Base-by-base conservation (phyloP, 2,797 vertebrate genomes). In the Schizopygopsis pylzovi region DNA sequence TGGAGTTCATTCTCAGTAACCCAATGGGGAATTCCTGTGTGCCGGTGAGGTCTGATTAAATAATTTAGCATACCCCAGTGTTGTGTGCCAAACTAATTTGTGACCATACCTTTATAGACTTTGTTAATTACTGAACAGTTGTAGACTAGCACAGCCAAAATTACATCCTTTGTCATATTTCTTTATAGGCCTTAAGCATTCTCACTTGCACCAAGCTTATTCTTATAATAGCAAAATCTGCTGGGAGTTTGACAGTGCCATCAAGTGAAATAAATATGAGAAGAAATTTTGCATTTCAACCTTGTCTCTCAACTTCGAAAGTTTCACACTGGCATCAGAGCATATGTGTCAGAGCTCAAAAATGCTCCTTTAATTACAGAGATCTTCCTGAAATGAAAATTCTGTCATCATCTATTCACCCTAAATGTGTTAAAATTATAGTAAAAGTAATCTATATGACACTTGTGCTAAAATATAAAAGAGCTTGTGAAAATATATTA, bases 51-150 rank as follows among this genome's bases (percentile, higher is more conserved):
- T 43, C 20, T 49, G 20, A 63, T 65, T 79, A 49, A 85, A 82
- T 83, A 61, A 85, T 88, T 87, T 77, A 83, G 56, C 85, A 39
- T 67, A 83, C 39, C 78, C 25, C 52, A 68, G 61, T 63, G 37
- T 65, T 83, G 45, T 76, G 39, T 84, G 82, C 52, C 75, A 86
- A 72, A 37, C 54, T 59, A 71, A 68, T 86, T 81, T 81, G 70
- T 67, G 52, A 84, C 25, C 33, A 70, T 67, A 71, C 45, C 18
- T 73, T 71, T 86, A 37, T 70, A 25, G 83, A 28, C 70, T 76
- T 54, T 59, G 25, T 63, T 81, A 70, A 83, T 87, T 81, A 85
- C 75, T 54, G 56, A 87, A 87, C 86, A 84, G 76, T 45, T 87
- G 63, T 79, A 78, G 16, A 73, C n/a, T 70, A 41, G 61, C 28